Evolutionary conservation across 2,113 vertebrate species (phyloP), one percentile per base, ranked within the genome.

Genomic region (Regulus satrapa): DNA sequence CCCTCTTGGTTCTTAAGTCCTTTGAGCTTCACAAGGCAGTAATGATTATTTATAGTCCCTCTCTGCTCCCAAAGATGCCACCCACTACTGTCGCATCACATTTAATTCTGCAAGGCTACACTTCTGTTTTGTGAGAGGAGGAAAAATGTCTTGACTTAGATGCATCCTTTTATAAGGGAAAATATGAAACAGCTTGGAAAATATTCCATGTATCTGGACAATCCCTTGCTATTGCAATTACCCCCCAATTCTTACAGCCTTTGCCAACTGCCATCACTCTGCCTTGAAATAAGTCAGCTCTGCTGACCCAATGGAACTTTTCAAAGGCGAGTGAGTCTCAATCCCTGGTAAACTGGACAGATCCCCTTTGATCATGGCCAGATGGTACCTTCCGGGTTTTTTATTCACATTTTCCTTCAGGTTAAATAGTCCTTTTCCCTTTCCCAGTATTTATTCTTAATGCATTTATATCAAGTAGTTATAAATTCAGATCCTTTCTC

Each of bases 401-500:
- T 54, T 18, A 74, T 28, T n/a, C 77, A 61, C 9, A 14, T 73
- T 66, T 88, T 79, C 67, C 72, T 93, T 83, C n/a, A 49, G 58
- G 38, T 88, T 88, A 85, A 80, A 69, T 24, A 82, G 41, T 49
- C 45, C 25, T 69, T 85, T 62, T 71, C 14, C 55, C 32, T 90
- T 83, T 85, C 43, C 34, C 40, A 63, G 34, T 94, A 88, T 92
- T 96, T 91, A 86, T 92, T 86, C 76, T 40, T 75, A 88, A 83
- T 71, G 72, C n/a, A 71, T 77, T 90, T 68, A 66, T 81, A 95
- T 73, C 64, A 94, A 76, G 78, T 45, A 89, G 63, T 82, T 96
- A 85, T 73, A 85, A 88, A 96, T 92, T 80, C 94, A 97, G 82
- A 85, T 54, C 66, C 38, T 88, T 79, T 88, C 58, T 73, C 72